Base-by-base conservation (phyloP, 2,888 invertebrate genomes). In the Podabrus alpinus region DNA sequence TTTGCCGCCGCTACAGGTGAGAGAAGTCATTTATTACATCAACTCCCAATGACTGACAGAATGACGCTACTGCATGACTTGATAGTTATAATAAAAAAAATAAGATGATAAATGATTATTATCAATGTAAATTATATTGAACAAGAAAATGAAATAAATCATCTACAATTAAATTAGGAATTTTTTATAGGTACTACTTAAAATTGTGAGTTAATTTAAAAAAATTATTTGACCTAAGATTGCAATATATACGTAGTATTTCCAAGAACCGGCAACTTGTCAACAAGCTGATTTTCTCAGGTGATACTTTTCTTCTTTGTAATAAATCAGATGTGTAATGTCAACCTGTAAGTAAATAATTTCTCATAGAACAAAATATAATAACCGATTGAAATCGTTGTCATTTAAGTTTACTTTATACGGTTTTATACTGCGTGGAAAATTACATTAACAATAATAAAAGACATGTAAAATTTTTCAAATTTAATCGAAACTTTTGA, bases 41-140 rank as follows among this genome's bases (percentile, higher is more conserved):
- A 77, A 79, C 79, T 80, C 78, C 79, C 80, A 80, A 80, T 81
- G 82, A 84, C 83, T 83, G 83, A 83, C 83, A 83, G 79, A 78
- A 81, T 79, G 82, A 82, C 80, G 82, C 82, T 83, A 82, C 82
- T 79, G 80, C 79, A 78, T 77, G 71, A 74, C 74, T 79, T 66
- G 72, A 64, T 72, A 73, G 75, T 75, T 62, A 71, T 45, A 45
- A 69, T 60, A 68, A 66, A 66, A 66, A 70, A 73, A 74, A 77
- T 79, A 77, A 77, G 76, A 79, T 79, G 73, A 76, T 71, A 80
- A 80, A 81, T 80, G 78, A 77, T 79, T 45, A n/a, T n/a, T 45
- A 45, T 45, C 45, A 45, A 45, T 80, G 24, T 10, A 25, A 21
- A 25, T 68, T 24, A 29, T n/a, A 66, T 21, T 66, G 15, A 19